Conservation (phyloP, 2,888 invertebrate genomes). For the Noctua fimbriata region DNA sequence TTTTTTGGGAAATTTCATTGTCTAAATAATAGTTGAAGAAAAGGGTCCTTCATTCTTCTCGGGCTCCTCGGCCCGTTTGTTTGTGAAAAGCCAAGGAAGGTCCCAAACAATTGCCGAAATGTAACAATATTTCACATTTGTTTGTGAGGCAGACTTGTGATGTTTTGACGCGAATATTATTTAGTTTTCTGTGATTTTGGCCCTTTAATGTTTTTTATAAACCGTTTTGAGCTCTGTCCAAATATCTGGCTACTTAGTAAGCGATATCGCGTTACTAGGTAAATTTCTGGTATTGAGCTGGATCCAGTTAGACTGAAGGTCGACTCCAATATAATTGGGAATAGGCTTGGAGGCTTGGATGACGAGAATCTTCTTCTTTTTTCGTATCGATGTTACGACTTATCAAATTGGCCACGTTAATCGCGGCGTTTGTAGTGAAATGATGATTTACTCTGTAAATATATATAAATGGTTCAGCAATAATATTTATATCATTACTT, state of each 20-base stretch:
- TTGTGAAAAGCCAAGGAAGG: slow-evolving; percentile 42
- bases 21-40: slow-evolving; percentile 49
- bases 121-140: slow-evolving; percentile 45
- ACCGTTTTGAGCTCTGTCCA: too few species aligned
- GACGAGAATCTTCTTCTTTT: too few species aligned
- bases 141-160: slow-evolving; percentile 27
- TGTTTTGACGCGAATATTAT: slow-evolving; percentile 26
- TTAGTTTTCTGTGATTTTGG: slow-evolving; percentile 19
- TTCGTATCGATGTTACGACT: too few species aligned
- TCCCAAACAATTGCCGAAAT: slow-evolving; percentile 43
- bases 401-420: too few species aligned
- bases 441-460: too few species aligned
- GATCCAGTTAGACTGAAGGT: too few species aligned
- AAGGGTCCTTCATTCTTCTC: slow-evolving; percentile 50
- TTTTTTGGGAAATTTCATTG: slow-evolving; percentile 37
- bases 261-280: too few species aligned
- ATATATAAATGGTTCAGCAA: neutral
- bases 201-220: neutral
- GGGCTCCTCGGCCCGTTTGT: slow-evolving; percentile 29
- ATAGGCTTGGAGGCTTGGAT: too few species aligned
- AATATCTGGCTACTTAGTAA: too few species aligned
- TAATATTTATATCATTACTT: slow-evolving; percentile 10
- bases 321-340: too few species aligned
- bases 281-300: too few species aligned
- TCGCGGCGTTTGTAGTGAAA: too few species aligned